These are phyloP conservation scores for Megalurothrips usitatus DNA, from an alignment of 2,888 invertebrate species.

Conservation along the genomic window DNA sequence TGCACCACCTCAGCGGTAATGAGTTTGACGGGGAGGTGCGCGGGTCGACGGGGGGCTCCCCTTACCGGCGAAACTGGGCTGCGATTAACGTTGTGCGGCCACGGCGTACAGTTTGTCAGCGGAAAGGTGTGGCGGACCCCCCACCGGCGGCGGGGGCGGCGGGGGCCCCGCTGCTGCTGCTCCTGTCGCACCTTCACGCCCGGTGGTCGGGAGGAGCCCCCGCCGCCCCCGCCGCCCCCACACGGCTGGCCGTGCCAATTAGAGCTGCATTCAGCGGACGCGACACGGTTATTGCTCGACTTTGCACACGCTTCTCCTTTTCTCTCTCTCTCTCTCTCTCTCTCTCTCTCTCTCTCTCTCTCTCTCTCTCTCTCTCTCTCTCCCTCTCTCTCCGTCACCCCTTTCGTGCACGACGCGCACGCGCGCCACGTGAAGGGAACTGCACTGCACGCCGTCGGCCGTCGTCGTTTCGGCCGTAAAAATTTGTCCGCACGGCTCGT, in stretches of 20 bases:
- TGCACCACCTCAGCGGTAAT: too few species aligned
- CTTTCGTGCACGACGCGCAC: background rate
- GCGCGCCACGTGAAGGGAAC: background rate
- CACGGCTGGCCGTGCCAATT: background rate
- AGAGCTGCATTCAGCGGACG: background rate
- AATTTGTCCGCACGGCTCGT: constrained; percentile 22
- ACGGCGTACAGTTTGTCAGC: too few species aligned
- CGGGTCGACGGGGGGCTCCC: too few species aligned
- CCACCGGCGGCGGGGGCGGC: too few species aligned
- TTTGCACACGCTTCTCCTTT: background rate
- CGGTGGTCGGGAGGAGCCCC: background rate
- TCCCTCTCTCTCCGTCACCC: background rate
- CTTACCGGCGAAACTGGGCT: too few species aligned
- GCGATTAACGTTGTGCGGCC: too few species aligned
- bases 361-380: background rate
- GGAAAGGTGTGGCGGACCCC: too few species aligned
- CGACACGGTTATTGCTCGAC: background rate
- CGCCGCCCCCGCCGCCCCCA: background rate
- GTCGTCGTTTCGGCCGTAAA: background rate
- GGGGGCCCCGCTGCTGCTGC: too few species aligned
- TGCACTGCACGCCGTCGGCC: background rate
- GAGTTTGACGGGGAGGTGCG: too few species aligned
- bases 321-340: background rate
- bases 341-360: background rate
- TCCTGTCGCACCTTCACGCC: background rate